These are phyloP conservation scores for Clarias gariepinus DNA, from an alignment of 2,113 vertebrate species.

Conservation along the genomic window DNA sequence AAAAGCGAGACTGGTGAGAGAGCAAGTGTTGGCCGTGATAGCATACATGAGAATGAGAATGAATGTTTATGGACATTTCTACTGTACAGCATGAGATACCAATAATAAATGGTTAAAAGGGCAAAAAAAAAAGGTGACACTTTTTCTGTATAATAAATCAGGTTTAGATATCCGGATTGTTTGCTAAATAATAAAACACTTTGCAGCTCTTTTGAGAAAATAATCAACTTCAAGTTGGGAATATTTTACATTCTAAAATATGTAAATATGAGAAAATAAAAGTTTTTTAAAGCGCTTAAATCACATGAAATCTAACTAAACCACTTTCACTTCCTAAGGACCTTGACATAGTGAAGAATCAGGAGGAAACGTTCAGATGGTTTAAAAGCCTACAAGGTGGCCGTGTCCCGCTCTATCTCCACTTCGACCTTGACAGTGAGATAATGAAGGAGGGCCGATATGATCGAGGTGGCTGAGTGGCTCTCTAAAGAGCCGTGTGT, in stretches of 20 bases:
- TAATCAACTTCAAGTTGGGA: background rate
- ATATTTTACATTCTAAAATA: background rate
- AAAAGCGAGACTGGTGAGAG: background rate
- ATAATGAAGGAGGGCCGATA: slow-evolving; percentile 48
- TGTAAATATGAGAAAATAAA: background rate
- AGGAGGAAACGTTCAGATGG: background rate
- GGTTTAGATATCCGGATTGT: background rate
- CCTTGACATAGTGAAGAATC: background rate
- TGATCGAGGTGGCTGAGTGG: slow-evolving; percentile 38
- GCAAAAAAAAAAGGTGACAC: background rate
- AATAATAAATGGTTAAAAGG: background rate
- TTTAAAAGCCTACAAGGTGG: slow-evolving; percentile 28
- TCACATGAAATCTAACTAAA: background rate
- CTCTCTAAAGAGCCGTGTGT: slow-evolving; percentile 43
- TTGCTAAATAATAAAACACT: background rate
- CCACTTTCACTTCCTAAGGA: background rate
- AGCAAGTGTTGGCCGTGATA: background rate
- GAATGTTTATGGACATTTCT: background rate
- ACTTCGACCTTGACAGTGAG: slow-evolving; percentile 50
- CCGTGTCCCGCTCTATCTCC: slow-evolving; percentile 38
- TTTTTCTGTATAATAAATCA: background rate
- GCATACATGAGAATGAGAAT: background rate
- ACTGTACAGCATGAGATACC: background rate
- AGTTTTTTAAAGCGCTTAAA: background rate
- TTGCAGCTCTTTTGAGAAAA: background rate